phyloP scores from a whole-genome alignment of 1,140 invertebrate genomes.

The Frieseomelitta varia region DNA sequence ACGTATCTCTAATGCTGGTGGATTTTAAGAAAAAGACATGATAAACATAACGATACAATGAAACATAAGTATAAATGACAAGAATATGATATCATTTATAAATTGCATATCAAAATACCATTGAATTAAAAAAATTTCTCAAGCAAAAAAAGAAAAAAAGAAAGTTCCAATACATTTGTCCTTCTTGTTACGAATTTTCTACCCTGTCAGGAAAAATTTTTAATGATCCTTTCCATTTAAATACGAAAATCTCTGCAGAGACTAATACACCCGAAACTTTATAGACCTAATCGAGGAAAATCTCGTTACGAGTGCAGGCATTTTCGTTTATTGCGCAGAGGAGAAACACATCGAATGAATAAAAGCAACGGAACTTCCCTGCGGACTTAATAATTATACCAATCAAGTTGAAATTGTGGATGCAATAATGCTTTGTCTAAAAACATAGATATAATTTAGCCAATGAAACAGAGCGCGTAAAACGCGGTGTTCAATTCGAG shows the following conservation, averaged over 20 bases:
- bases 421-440: slow-evolving; percentile 11
- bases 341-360: neutral
- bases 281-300: slow-evolving; percentile 1
- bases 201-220: neutral
- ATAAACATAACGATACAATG: no score
- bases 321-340: slow-evolving; percentile 10
- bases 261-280: neutral
- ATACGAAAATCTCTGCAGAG: neutral
- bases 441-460: neutral
- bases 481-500: neutral
- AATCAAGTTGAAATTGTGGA: slow-evolving; percentile 15
- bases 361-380: slow-evolving; percentile 18
- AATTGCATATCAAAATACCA: neutral
- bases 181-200: neutral
- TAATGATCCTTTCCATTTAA: neutral
- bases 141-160: neutral
- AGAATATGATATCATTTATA: no score
- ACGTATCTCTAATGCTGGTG: neutral
- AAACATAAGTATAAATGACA: no score
- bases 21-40: neutral
- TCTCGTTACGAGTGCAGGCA: slow-evolving; percentile 22
- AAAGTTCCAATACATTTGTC: neutral
- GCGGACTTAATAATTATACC: slow-evolving; percentile 9
- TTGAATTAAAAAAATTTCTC: neutral
- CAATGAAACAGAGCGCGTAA: neutral